A percentile compares a stretch with the other conserved stretches of the same genome.
phyloP scores from a whole-genome alignment of 2,797 vertebrate species.

The Pogonophryne albipinna region DNA sequence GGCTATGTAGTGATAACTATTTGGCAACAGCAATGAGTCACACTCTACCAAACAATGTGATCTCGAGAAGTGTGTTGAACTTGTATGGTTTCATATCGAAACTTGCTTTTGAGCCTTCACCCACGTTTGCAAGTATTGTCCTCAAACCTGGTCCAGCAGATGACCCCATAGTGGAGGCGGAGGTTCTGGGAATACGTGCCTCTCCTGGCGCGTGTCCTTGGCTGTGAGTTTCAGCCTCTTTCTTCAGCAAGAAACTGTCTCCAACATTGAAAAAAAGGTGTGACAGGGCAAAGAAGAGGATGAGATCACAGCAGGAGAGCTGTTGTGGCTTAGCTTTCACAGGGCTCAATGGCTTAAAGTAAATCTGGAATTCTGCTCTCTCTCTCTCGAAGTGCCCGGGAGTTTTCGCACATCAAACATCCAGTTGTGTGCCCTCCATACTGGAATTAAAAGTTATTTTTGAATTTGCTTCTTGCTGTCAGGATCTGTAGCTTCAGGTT shows the following conservation, averaged over 20 bases:
- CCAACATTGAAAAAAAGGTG: conserved; percentile 29
- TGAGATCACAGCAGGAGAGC: conserved; percentile 75
- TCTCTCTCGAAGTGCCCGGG: conserved; percentile 58
- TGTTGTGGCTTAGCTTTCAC: conserved; percentile 75
- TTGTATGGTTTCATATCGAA: background rate
- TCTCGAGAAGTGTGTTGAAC: conserved; percentile 5
- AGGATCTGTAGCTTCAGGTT: conserved; percentile 47
- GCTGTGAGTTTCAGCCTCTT: conserved; percentile 46
- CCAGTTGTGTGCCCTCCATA: conserved; percentile 44
- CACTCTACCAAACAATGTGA: background rate
- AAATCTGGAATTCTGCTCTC: conserved; percentile 74
- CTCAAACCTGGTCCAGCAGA: conserved; percentile 37
- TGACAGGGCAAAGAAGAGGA: conserved; percentile 65
- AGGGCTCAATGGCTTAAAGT: conserved; percentile 72
- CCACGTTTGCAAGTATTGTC: conserved; percentile 7
- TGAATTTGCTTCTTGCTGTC: conserved; percentile 43
- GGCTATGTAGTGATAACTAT: background rate
- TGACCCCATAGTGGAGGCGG: conserved; percentile 47
- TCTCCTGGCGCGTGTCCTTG: conserved; percentile 60
- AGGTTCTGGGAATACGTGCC: conserved; percentile 69
- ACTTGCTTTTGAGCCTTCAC: background rate
- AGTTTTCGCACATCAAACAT: conserved; percentile 71
- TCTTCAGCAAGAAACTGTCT: conserved; percentile 51
- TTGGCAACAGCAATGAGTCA: conserved; percentile 4
- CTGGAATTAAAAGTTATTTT: conserved; percentile 59